Conservation (phyloP, 2,888 invertebrate genomes). For the Troglohyphantes excavatus region DNA sequence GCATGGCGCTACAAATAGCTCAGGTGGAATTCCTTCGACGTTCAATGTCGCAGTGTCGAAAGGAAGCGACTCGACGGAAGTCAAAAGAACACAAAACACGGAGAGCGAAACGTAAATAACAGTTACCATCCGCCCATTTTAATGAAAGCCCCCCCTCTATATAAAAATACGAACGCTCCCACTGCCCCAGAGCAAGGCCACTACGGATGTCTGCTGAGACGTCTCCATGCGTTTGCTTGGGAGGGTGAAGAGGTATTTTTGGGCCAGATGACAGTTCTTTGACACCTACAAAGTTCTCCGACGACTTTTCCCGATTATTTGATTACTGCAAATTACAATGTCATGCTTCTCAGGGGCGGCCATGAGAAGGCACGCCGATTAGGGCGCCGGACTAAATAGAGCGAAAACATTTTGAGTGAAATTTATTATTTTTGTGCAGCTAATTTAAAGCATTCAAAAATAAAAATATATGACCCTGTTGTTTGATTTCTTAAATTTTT, state of each 20-base stretch:
- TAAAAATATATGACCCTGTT: too few relatives aligned
- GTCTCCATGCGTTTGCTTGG: not conserved
- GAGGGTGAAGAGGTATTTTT: conserved; percentile 48
- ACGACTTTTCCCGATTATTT: not conserved
- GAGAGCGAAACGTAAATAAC: conserved; percentile 8
- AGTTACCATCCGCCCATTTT: not conserved
- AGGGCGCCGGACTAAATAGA: too few relatives aligned
- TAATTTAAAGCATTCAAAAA: too few relatives aligned
- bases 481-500: too few relatives aligned
- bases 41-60: conserved; percentile 22
- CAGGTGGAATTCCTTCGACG: conserved; percentile 20
- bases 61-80: conserved; percentile 28
- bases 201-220: conserved; percentile 25
- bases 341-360: too few relatives aligned
- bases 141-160: not conserved
- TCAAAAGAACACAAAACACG: conserved; percentile 7
- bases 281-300: conserved; percentile 18
- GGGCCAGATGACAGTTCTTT: conserved; percentile 50
- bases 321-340: not conserved
- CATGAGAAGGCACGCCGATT: too few relatives aligned
- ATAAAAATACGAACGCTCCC: conserved; percentile 55
- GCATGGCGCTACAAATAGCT: conserved; percentile 26
- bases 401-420: too few relatives aligned
- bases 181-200: conserved; percentile 53
- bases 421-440: too few relatives aligned